Conservation (phyloP, 2,113 vertebrate genomes). For the Pteropus alecto region DNA sequence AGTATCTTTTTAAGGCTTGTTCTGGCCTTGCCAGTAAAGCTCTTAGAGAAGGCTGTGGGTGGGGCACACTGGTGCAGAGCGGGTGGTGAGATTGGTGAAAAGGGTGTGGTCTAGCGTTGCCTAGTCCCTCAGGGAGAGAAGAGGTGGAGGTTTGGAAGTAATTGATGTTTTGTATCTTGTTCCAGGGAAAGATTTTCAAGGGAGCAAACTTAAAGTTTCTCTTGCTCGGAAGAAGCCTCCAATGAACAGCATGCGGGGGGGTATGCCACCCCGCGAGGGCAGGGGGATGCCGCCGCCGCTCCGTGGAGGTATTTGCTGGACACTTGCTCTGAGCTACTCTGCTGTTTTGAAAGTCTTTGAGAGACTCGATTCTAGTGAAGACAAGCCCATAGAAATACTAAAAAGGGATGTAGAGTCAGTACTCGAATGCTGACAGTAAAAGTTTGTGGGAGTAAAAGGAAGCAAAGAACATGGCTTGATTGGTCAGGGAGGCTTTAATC, state of each 20-base stretch:
- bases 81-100: neutral
- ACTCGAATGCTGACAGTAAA: neutral
- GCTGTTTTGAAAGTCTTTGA: neutral
- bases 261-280: slow-evolving; percentile 90
- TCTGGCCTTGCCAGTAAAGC: neutral
- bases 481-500: neutral
- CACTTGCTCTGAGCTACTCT: neutral
- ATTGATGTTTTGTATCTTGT: neutral
- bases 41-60: neutral
- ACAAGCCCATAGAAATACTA: neutral
- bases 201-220: slow-evolving; percentile 91
- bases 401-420: accelerated
- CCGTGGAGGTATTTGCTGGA: slow-evolving; percentile 86
- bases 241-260: slow-evolving; percentile 92
- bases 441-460: neutral
- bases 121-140: neutral
- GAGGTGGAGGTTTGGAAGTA: neutral
- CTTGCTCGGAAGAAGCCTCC: slow-evolving; percentile 92
- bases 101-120: neutral
- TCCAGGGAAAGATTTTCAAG: slow-evolving; percentile 93
- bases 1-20: neutral
- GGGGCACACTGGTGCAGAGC: neutral
- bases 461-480: neutral
- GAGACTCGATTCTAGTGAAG: neutral
- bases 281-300: slow-evolving; percentile 89